These are phyloP conservation scores for Protobothrops mucrosquamatus DNA, from an alignment of 2,113 vertebrate genomes.

Conservation along the genomic window DNA sequence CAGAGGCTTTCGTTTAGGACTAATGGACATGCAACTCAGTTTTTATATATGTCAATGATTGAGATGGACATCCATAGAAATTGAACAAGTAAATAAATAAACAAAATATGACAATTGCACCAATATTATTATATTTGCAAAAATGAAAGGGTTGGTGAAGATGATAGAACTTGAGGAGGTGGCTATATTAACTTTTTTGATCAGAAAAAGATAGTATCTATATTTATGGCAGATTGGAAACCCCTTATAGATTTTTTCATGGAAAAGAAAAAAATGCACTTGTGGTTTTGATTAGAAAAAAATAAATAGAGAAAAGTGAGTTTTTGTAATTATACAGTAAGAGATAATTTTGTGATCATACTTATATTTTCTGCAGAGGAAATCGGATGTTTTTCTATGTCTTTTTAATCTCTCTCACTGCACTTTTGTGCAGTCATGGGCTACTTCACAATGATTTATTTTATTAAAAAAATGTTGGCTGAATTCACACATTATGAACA, in stretches of 20 bases:
- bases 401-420: neutral
- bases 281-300: neutral
- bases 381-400: neutral
- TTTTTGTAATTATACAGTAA: neutral
- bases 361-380: neutral
- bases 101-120: neutral
- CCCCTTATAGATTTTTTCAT: neutral
- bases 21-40: neutral
- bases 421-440: neutral
- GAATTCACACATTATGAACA: neutral
- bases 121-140: neutral
- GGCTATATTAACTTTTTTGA: neutral
- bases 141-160: neutral
- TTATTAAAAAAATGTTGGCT: neutral
- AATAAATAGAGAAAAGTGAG: neutral
- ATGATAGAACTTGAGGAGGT: neutral
- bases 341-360: neutral
- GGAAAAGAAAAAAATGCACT: neutral
- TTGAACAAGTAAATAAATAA: neutral
- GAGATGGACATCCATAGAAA: neutral
- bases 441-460: neutral
- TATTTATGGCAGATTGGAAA: neutral
- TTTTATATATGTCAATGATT: neutral
- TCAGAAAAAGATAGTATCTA: neutral
- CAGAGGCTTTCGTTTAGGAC: neutral